Conservation (phyloP, 2,888 invertebrate species). For the Drosophila tripunctata region DNA sequence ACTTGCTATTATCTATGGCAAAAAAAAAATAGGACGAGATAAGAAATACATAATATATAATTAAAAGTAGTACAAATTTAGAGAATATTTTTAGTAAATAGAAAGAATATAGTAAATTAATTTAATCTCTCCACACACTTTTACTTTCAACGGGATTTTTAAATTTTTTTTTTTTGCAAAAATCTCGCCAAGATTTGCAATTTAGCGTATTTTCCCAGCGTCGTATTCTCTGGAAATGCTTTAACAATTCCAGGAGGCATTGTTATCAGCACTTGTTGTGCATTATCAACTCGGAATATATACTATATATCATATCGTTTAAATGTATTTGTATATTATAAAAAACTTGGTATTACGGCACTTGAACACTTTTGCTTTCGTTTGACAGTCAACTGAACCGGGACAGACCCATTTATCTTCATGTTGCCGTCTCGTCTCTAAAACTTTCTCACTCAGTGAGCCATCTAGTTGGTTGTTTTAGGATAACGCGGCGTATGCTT, state of each 20-base stretch:
- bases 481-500: conserved; percentile 25
- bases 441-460: background rate
- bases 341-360: conserved; percentile 20
- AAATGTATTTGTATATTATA: conserved; percentile 3
- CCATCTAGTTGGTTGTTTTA: background rate
- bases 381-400: conserved; percentile 10
- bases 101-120: background rate
- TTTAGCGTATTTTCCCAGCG: conserved; percentile 13
- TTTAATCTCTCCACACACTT: too few relatives aligned
- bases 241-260: conserved; percentile 12
- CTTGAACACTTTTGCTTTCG: conserved; percentile 65
- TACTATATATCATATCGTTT: too few relatives aligned
- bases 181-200: conserved; percentile 8
- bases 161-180: background rate
- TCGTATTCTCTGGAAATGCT: background rate
- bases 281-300: conserved; percentile 26
- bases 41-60: too few relatives aligned
- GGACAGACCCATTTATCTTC: conserved; percentile 38
- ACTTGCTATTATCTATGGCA: background rate
- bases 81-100: too few relatives aligned
- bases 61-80: too few relatives aligned
- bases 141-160: background rate
- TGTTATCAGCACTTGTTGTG: conserved; percentile 48
- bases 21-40: background rate
- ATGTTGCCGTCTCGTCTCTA: too few relatives aligned